Percentiles rank a stretch among this genome's conserved stretches.
Conservation (phyloP, 2,113 vertebrate species). For the Condylura cristata region DNA sequence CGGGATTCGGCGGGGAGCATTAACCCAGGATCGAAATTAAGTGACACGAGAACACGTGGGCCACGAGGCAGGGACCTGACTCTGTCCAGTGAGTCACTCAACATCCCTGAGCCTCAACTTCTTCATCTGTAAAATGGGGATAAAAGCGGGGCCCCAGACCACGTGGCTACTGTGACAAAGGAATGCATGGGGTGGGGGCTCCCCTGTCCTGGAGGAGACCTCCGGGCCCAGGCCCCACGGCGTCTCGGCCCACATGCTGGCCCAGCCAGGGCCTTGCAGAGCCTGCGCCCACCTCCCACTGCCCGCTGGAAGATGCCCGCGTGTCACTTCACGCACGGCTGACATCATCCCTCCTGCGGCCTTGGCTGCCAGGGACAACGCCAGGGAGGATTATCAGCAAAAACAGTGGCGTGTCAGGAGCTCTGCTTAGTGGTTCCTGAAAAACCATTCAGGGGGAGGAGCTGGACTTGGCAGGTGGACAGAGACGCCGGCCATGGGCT, state of each 20-base stretch:
- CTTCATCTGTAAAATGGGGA: not conserved
- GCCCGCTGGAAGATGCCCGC: not conserved
- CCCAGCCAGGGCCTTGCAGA: not conserved
- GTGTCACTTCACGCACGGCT: not conserved
- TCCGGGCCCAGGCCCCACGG: not conserved
- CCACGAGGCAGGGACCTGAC: not conserved
- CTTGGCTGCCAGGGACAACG: not conserved
- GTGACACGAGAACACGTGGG: not conserved
- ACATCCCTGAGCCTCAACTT: not conserved
- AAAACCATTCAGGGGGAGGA: constrained; percentile 17
- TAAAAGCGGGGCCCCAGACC: not conserved
- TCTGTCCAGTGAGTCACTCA: not conserved
- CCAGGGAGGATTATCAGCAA: constrained; percentile 61
- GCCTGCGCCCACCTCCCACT: not conserved
- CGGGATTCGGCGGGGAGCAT: not conserved
- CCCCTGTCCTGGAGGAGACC: not conserved
- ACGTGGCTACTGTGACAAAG: not conserved
- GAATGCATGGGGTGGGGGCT: too few species aligned
- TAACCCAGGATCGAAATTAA: not conserved
- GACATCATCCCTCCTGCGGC: not conserved
- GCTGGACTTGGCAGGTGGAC: not conserved
- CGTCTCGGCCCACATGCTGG: not conserved
- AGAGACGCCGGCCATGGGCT: not conserved
- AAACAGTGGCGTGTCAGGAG: not conserved
- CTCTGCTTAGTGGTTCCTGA: not conserved